These are phyloP conservation scores for Hyposoter didymator DNA, from an alignment of 2,888 invertebrate genomes.

Conservation along the genomic window DNA sequence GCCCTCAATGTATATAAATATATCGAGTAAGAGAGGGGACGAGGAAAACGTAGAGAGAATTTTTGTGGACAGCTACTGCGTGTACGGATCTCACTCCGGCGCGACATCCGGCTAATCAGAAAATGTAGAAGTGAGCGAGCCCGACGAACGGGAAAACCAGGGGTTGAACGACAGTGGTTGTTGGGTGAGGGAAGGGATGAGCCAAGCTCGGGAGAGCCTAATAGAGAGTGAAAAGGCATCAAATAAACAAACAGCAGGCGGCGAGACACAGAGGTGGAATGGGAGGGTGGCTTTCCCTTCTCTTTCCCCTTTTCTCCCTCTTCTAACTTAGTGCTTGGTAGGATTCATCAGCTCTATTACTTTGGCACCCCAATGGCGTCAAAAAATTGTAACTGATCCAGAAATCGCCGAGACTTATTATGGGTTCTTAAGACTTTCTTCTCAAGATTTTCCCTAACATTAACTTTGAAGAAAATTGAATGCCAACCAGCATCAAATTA, in stretches of 20 bases:
- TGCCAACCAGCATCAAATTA: not conserved
- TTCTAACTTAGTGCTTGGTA: slow-evolving; percentile 22
- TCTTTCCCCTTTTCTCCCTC: slow-evolving; percentile 20
- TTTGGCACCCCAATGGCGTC: slow-evolving; percentile 18
- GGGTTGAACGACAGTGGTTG: slow-evolving; percentile 57
- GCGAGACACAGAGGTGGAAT: slow-evolving; percentile 65
- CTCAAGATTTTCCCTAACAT: not conserved
- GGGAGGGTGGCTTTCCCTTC: slow-evolving; percentile 47
- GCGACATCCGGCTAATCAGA: slow-evolving; percentile 83
- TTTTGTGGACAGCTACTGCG: slow-evolving; percentile 33
- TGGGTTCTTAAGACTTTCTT: not conserved
- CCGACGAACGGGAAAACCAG: slow-evolving; percentile 43
- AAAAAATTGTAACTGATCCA: slow-evolving; percentile 3
- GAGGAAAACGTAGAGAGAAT: slow-evolving; percentile 25
- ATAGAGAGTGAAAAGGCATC: slow-evolving; percentile 84
- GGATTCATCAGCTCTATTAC: slow-evolving; percentile 42
- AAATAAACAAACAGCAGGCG: slow-evolving; percentile 83
- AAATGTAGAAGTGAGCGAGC: slow-evolving; percentile 81
- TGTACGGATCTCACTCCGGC: slow-evolving; percentile 76
- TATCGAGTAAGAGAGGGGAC: not conserved
- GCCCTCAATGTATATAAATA: not conserved
- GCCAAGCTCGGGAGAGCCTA: slow-evolving; percentile 77
- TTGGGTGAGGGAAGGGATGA: slow-evolving; percentile 29
- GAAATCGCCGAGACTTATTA: not conserved
- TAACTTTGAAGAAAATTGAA: not conserved